Evolutionary conservation across 2,888 invertebrate species (phyloP).

Genomic region (Leptinotarsa haldemani): DNA sequence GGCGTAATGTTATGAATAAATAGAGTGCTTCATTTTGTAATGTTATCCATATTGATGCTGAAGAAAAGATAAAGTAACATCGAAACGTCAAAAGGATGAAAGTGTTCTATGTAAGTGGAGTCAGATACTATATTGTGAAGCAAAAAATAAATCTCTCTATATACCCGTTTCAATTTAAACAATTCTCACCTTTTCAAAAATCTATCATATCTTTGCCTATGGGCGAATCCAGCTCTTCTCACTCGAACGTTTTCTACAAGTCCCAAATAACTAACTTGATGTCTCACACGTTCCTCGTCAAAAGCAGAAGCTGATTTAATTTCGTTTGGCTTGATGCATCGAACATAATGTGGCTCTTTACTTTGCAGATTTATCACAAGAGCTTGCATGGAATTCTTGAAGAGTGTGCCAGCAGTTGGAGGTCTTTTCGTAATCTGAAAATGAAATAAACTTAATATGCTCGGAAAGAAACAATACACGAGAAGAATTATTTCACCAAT

Average conservation of each 20-base stretch:
- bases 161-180: too few species aligned
- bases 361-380: slow-evolving; percentile 87
- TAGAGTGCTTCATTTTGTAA: too few species aligned
- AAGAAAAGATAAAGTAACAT: too few species aligned
- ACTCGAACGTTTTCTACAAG: slow-evolving; percentile 96
- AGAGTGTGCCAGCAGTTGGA: slow-evolving; percentile 91
- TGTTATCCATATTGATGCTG: too few species aligned
- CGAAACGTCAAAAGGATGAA: too few species aligned
- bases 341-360: slow-evolving; percentile 96
- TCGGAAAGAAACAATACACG: too few species aligned
- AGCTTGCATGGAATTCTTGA: slow-evolving; percentile 94
- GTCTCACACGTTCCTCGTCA: slow-evolving; percentile 82
- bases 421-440: slow-evolving; percentile 92
- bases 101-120: too few species aligned
- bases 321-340: slow-evolving; percentile 98
- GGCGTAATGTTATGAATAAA: too few species aligned
- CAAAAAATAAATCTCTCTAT: too few species aligned
- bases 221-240: slow-evolving; percentile 96
- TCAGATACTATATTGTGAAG: too few species aligned
- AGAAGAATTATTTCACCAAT: too few species aligned
- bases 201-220: slow-evolving; percentile 91
- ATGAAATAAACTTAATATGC: slow-evolving; percentile 21
- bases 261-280: slow-evolving; percentile 88
- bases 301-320: slow-evolving; percentile 88
- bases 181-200: slow-evolving; percentile 81